Base-by-base conservation (phyloP, 2,888 invertebrate genomes). In the Antheraea yamamai region DNA sequence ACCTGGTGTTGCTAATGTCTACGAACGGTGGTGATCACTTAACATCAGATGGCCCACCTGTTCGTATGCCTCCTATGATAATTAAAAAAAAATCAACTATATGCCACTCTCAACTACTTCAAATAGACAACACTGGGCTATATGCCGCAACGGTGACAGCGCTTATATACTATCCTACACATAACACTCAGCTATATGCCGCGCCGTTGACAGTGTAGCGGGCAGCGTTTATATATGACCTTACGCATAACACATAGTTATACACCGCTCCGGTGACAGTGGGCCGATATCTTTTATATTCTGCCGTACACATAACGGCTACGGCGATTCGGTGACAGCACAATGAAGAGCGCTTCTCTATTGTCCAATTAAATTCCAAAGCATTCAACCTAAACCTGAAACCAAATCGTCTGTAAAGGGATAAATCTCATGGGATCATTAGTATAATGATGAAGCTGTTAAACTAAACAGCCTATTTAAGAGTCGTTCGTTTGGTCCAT, bases 381-480 rank as follows among this genome's bases (percentile, higher is more conserved):
- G 68, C 18, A 68, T 39, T 23, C 70, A 35, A 70, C 39, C n/a
- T 39, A n/a, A 70, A 10, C 35, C n/a, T 70, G 55, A 73, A 30
- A 20, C 51, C 23, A 30, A 73, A 73, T 73, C 55, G 52, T 30
- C 30, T 18, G 73, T 73, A 26, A 73, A 73, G 18, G 73, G 73
- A 73, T 73, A 73, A 73, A 52, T 73, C 73, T 73, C 73, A 55
- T 55, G 52, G 74, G 73, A 26, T 74, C 76, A 73, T 78, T 76
- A 76, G 75, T 58, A 70, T 74, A 77, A 78, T 75, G 66, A 76
- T 72, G 68, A 71, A 66, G 70, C 71, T 72, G 70, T 76, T 72
- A 70, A 73, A 18, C 64, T 74, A 73, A 76, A 75, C 70, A 74
- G 64, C 35, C 39, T 64, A 73, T 75, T 74, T 75, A 75, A 70